These are phyloP conservation scores for Ictalurus furcatus DNA, from an alignment of 2,113 vertebrate species.

Conservation along the genomic window DNA sequence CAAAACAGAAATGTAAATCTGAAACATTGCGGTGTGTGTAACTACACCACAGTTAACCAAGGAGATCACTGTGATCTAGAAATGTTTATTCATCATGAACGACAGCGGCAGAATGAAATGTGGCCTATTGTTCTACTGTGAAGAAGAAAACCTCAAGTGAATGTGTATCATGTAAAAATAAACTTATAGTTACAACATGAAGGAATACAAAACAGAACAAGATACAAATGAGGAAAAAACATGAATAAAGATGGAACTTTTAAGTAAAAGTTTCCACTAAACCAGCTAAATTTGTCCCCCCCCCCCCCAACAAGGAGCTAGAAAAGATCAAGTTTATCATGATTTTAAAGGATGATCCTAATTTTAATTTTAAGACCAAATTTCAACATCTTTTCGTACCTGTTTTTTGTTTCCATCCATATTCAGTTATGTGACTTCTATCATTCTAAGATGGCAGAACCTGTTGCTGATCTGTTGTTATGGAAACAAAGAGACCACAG, in stretches of 20 bases:
- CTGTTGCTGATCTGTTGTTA: not conserved
- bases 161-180: slow-evolving; percentile 11
- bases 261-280: not conserved
- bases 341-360: not conserved
- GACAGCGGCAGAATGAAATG: slow-evolving; percentile 5
- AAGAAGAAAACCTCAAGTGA: slow-evolving; percentile 19
- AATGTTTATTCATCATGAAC: slow-evolving; percentile 32
- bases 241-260: not conserved
- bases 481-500: not conserved
- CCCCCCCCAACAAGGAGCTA: not conserved
- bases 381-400: not conserved
- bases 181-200: not conserved
- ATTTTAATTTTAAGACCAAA: not conserved
- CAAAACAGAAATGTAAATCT: slow-evolving; percentile 23
- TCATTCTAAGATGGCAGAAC: not conserved
- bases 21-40: not conserved
- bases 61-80: slow-evolving; percentile 31
- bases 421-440: not conserved
- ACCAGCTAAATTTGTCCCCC: not conserved
- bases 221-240: not conserved
- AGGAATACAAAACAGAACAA: not conserved
- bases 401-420: not conserved
- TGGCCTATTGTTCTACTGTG: slow-evolving; percentile 5
- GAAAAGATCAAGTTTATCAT: not conserved
- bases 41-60: slow-evolving; percentile 5